These are phyloP conservation scores for Andrena bucephala DNA, from an alignment of 2,888 invertebrate species.

Conservation along the genomic window DNA sequence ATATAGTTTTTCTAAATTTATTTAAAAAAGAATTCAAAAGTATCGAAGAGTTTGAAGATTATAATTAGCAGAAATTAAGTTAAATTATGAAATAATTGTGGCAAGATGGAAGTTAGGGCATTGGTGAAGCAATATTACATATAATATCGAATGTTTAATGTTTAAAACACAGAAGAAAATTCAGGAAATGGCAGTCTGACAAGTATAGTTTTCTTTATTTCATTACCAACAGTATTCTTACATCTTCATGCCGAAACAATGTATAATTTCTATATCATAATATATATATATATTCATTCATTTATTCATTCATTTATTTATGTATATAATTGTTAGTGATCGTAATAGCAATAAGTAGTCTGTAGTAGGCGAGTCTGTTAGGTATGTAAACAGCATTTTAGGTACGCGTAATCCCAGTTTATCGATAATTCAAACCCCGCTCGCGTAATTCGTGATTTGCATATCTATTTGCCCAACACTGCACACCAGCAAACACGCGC, in stretches of 20 bases:
- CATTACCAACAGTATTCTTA: conserved; percentile 81
- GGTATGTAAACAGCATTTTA: conserved; percentile 76
- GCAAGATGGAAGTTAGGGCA: not conserved
- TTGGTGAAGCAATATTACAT: not conserved
- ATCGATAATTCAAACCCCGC: conserved; percentile 72
- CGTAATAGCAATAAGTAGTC: conserved; percentile 79
- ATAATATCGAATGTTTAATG: not conserved
- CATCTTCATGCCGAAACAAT: conserved; percentile 80
- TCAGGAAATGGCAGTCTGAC: conserved; percentile 61
- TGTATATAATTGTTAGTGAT: conserved; percentile 75
- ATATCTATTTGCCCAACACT: conserved; percentile 44
- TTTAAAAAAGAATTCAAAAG: not conserved
- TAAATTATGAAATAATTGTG: not conserved
- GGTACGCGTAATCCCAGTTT: conserved; percentile 74
- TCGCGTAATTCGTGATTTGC: conserved; percentile 51
- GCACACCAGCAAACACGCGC: conserved; percentile 14
- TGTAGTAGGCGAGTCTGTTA: conserved; percentile 79
- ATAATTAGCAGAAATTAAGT: not conserved
- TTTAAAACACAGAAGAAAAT: not conserved
- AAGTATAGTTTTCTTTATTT: conserved; percentile 82
- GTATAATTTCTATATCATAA: conserved; percentile 79
- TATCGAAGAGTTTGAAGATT: not conserved
- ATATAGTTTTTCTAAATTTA: not conserved
- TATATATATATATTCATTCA: conserved; percentile 66
- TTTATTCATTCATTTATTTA: conserved; percentile 55